Evolutionary conservation across 2,888 invertebrate genomes (phyloP), one percentile per base, ranked within the genome.

Genomic region (Sepiola atlantica): DNA sequence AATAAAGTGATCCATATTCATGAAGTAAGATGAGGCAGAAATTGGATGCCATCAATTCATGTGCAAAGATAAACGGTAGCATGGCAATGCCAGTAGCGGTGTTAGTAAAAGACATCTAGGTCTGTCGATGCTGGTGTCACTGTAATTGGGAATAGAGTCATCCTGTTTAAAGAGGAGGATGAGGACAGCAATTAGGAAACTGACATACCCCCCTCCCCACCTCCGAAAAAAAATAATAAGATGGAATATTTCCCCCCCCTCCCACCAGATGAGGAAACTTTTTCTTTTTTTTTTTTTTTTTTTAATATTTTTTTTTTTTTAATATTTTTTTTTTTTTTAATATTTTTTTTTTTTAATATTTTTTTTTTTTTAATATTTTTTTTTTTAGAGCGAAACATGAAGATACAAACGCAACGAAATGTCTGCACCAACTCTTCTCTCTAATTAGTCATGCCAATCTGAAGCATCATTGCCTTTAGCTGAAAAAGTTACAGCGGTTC

Each of bases 141-240:
- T 77, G 77, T 77, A 32, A 77, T 77, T 77, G 77, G n/a, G n/a
- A 77, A 77, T 77, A 77, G n/a, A 77, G 77, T 32, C 32, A 77
- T n/a, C 77, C 77, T 32, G 77, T 32, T 77, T 16, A 77, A 57
- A 32, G 8, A 45, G 45, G 45, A 77, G 77, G 32, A 61, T 12
- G 61, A 32, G 77, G 77, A 77, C 77, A n/a, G 77, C 77, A 77
- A 77, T 77, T 77, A 77, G n/a, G 77, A 77, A 77, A 77, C 77
- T 24, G 24, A 24, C 61, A 61, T 21, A 45, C 2, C 45, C 45
- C 45, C 45, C 45, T 8, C 45, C 45, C n/a, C n/a, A n/a, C n/a
- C 45, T 45, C 45, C 8, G 8, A 45, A 45, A 45, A 45, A 45
- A 4, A 45, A n/a, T n/a, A 45, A 45, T 45, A 45, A 61, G 28